Conservation (phyloP, 2,797 vertebrate genomes). For the Adelosebastes latens region DNA sequence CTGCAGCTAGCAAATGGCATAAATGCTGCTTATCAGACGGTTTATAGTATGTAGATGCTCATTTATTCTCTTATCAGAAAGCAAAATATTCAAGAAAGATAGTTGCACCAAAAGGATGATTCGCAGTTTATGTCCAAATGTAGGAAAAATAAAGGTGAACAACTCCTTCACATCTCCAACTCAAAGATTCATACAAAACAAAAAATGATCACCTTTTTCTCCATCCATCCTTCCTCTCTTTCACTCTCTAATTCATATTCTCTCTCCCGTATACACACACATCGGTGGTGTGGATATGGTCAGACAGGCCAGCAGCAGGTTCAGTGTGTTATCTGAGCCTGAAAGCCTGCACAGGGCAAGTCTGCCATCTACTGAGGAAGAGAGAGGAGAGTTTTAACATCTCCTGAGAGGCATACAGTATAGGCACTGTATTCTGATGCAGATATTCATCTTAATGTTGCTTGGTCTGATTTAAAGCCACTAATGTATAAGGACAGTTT, state of each 20-base stretch:
- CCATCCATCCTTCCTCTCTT: not conserved
- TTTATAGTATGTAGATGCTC: not conserved
- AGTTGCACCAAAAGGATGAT: too few species aligned
- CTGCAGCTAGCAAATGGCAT: not conserved
- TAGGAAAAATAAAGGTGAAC: not conserved
- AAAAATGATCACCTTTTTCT: not conserved
- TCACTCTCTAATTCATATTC: conserved; percentile 1
- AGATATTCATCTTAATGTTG: not conserved
- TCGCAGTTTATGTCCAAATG: not conserved
- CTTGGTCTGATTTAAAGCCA: not conserved
- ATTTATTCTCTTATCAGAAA: not conserved
- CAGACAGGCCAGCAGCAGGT: conserved; percentile 32
- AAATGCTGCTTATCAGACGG: conserved; percentile 3
- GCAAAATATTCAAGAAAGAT: not conserved
- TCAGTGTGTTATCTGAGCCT: not conserved
- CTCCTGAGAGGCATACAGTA: not conserved
- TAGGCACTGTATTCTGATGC: not conserved
- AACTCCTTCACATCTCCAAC: too few species aligned
- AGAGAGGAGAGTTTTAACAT: not conserved
- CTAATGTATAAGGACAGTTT: not conserved
- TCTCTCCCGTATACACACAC: not conserved
- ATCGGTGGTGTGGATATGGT: conserved; percentile 11
- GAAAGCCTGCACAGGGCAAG: conserved; percentile 47
- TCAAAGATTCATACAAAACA: too few species aligned
- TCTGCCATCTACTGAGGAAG: conserved; percentile 72